These are phyloP conservation scores for Neoitamus cyanurus DNA, from an alignment of 2,888 invertebrate species.

Conservation along the genomic window DNA sequence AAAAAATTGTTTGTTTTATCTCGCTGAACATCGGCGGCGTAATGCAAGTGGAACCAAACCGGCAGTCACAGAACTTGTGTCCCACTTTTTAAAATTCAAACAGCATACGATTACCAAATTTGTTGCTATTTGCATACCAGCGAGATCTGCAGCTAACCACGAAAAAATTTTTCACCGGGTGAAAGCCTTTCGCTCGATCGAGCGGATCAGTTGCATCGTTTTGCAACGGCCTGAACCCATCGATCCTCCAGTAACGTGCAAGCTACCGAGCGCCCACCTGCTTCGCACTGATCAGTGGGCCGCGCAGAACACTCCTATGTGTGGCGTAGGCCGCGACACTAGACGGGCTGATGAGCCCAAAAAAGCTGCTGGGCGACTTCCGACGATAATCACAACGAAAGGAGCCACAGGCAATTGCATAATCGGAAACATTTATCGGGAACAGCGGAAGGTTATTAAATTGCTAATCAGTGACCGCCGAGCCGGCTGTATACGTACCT, in stretches of 20 bases:
- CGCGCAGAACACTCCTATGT: neutral
- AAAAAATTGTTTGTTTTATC: neutral
- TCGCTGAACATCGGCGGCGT: neutral
- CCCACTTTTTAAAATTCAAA: slow-evolving; percentile 17
- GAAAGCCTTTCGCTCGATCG: slow-evolving; percentile 22
- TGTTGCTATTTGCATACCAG: neutral
- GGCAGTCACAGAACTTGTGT: neutral
- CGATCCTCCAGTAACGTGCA: neutral
- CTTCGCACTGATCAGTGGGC: neutral
- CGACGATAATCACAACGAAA: neutral
- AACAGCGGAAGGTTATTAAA: slow-evolving; percentile 6
- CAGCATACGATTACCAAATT: slow-evolving; percentile 10
- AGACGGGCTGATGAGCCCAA: neutral
- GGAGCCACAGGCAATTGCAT: neutral
- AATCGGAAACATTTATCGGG: slow-evolving; percentile 13
- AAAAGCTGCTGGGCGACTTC: slow-evolving; percentile 25
- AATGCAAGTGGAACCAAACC: neutral
- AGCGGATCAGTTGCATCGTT: neutral
- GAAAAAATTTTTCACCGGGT: neutral
- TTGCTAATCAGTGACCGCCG: neutral
- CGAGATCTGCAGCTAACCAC: neutral
- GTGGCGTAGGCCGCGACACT: neutral
- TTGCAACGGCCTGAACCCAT: neutral
- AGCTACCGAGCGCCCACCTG: neutral
- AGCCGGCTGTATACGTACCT: slow-evolving; percentile 45